These are phyloP conservation scores for Meriones unguiculatus DNA, from an alignment of 2,113 vertebrate genomes.

Conservation along the genomic window DNA sequence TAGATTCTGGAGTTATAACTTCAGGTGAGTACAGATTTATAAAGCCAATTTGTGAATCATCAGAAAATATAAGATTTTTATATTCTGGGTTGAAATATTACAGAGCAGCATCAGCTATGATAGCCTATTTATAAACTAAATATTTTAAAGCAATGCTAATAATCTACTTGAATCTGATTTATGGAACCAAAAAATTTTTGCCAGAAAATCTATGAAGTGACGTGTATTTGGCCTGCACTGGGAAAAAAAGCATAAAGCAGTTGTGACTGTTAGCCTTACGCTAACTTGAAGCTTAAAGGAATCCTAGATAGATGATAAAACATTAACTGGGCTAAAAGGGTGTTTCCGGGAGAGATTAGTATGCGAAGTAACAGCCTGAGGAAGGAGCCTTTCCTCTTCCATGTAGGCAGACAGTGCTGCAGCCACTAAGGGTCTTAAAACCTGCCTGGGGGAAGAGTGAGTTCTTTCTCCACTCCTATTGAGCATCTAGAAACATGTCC, in stretches of 20 bases:
- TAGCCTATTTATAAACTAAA: conserved; percentile 46
- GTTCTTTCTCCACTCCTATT: neutral
- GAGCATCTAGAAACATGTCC: neutral
- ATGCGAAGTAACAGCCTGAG: neutral
- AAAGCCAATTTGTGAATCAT: conserved; percentile 83
- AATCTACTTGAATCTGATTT: conserved; percentile 35
- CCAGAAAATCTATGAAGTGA: neutral
- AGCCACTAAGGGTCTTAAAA: neutral
- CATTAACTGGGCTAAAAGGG: neutral
- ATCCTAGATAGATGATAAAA: neutral
- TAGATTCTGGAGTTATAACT: conserved; percentile 80
- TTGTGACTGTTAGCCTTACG: neutral
- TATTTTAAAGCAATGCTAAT: conserved; percentile 52
- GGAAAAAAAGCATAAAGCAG: neutral
- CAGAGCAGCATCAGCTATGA: conserved; percentile 16
- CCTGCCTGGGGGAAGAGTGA: neutral
- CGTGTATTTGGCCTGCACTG: neutral
- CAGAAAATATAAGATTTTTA: conserved; percentile 75
- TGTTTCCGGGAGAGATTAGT: neutral
- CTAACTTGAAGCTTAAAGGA: neutral
- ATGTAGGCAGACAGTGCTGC: neutral
- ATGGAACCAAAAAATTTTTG: neutral
- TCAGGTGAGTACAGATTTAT: conserved; percentile 83
- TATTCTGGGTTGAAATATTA: conserved; percentile 84
- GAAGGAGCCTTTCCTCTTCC: neutral